Evolutionary conservation across 2,797 vertebrate genomes (phyloP), one percentile per base, ranked within the genome.

Genomic region (Pipistrellus kuhlii): DNA sequence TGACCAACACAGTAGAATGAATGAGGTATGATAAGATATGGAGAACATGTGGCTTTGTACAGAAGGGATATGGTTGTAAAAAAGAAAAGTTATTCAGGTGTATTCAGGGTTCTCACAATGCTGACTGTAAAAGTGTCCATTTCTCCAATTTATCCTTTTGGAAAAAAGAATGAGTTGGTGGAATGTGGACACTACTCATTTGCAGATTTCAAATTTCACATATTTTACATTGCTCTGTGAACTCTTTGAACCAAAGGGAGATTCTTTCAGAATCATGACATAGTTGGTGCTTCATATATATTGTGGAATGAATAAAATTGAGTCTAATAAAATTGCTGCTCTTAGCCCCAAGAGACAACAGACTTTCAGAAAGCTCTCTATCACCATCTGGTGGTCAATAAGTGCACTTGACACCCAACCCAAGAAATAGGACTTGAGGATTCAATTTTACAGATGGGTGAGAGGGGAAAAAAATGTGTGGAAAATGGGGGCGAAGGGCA

Each of bases 111-210:
- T 92, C 44, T 89, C 73, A 68, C 2, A 92, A 35, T 51, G 51
- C 41, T 77, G 21, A 44, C 11, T n/a, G n/a, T 13, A 83, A 15
- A 32, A n/a, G 18, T 7, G 8, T 88, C 59, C 18, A 80, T 84
- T 92, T 90, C 51, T 88, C n/a, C 59, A 14, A 38, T 87, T 71
- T 81, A 30, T 88, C 23, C 62, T 12, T 90, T 76, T 88, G 46
- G 25, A 82, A 55, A 32, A 94, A 91, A 89, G 17, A 77, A 46
- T 21, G 46, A 38, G 12, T 32, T 32, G 38, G 1, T 55, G n/a
- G 13, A 12, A 69, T 48, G 15, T 10, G 10, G 21, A 90, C 27
- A 2, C 72, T 64, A 3, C 25, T 84, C 20, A n/a, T 48, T 73
- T 84, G 41, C 69, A 78, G 30, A 87, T 25, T 71, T 92, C 30